phyloP scores from a whole-genome alignment of 2,888 invertebrate species.

The Antheraea yamamai region DNA sequence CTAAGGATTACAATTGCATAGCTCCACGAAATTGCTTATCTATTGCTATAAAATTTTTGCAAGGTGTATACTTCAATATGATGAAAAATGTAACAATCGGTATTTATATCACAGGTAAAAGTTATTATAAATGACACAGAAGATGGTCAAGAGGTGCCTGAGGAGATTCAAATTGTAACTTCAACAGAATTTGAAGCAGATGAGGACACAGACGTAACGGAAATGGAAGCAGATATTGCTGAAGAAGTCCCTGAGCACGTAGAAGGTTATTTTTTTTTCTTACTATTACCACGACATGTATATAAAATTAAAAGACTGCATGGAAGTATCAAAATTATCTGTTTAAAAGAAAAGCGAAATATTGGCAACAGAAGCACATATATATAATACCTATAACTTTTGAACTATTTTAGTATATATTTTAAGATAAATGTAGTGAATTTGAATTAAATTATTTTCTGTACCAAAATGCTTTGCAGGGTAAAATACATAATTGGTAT shows the following conservation, averaged over 20 bases:
- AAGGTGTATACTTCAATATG: no score
- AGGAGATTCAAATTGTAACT: constrained; percentile 24
- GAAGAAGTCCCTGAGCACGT: constrained; percentile 51
- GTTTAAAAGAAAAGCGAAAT: not conserved
- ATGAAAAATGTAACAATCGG: not conserved
- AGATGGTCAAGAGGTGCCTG: constrained; percentile 30
- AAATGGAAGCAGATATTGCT: constrained; percentile 21
- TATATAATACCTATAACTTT: no score
- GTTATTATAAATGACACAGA: constrained; percentile 33
- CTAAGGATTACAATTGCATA: not conserved
- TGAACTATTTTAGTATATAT: no score
- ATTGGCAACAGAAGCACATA: no score
- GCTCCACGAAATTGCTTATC: no score
- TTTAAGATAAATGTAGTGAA: not conserved
- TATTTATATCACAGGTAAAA: constrained; percentile 38
- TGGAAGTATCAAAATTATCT: not conserved
- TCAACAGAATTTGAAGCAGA: constrained; percentile 11
- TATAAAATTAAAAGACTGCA: not conserved
- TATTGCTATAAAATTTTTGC: no score
- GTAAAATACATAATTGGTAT: no score
- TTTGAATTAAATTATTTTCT: no score
- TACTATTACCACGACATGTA: not conserved
- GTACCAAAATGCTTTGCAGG: no score
- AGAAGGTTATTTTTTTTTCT: constrained; percentile 33
- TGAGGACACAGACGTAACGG: constrained; percentile 12